Base-by-base conservation (phyloP, 92 coral and sea anemone species). In the Desmophyllum pertusum region DNA sequence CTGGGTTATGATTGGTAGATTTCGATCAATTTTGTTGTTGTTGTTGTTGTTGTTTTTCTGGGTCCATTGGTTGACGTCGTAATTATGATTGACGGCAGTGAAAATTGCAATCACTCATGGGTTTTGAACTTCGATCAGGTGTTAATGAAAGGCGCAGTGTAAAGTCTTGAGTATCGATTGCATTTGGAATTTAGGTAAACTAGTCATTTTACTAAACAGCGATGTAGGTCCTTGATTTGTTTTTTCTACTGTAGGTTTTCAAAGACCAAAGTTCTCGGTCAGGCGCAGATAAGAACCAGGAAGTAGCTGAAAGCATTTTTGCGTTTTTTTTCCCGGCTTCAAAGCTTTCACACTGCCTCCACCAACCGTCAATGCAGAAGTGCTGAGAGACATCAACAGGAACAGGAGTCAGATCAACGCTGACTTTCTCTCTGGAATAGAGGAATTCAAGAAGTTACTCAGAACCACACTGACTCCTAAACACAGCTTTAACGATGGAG, bases 231-330 rank as follows among this genome's bases (percentile, higher is more conserved):
- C 25, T 59, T 11, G 27, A 25, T 27, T 29, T 59, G 65, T 27
- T 0, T 59, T 59, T 25, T 25, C 4, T 29, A 25, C 35, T 27
- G 0, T 19, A 81, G 85, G 85, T 81, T 6, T 81, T 81, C 39
- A 48, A 81, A 31, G 68, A 81, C 1, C 77, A 68, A 29, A 46
- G 67, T 6, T 23, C 7, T n/a, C n/a, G n/a, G 15, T 50, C 76
- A 9, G 25, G 13, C 27, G 18, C 13, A 5, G 77, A 51, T 18
- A 51, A 52, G 17, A 70, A 25, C 33, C 89, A 83, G 43, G 3
- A 55, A 55, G 86, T 73, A 13, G 80, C 80, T 17, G 86, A 83
- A 41, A 72, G 86, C 57, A 83, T 83, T 55, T n/a, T 38, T 83
- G 36, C 70, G 73, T 3, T 59, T 71, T 61, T n/a, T 83, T 83